Base-by-base conservation (phyloP, 1,140 invertebrate genomes). In the Pseudomyrmex dendroicus region DNA sequence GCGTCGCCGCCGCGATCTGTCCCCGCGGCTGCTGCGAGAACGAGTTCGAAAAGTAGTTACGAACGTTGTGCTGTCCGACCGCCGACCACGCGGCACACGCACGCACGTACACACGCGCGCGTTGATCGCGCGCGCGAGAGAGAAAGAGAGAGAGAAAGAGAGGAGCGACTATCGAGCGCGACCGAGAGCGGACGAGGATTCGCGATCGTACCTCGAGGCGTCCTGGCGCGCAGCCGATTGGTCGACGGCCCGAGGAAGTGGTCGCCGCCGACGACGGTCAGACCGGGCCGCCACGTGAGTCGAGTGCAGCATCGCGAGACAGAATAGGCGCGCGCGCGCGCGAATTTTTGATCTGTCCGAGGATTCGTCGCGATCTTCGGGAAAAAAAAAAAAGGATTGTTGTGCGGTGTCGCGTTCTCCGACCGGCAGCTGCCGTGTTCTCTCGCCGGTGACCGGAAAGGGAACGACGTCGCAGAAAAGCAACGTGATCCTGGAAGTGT, bases 281-380 rank as follows among this genome's bases (percentile, higher is more conserved):
- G 87, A 90, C 83, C 86, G 84, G 73, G 88, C 70, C 73, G 83
- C 91, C 92, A 92, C 92, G 92, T 91, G 91, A 91, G 88, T 88
- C 87, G 82, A 80, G 66, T 77, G 73, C 67, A 78, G 73, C 82
- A 84, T 63, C 84, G 84, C 70, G 70, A 80, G 83, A 56, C 63
- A 78, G 86, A 80, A 67, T 82, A 35, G 35, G 35, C 35, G 35
- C 78, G 52, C 77, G 56, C 77, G 56, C 72, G 85, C 62, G 83
- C 67, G 64, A 57, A 67, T 73, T 87, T 82, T 22, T 82, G 10
- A 20, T 48, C 70, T 86, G 35, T 54, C 15, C 15, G 48, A 44
- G 9, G 22, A 77, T 22, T 7, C 54, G 7, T 25, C 35, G 35
- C 35, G 52, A 22, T 20, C 15, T 46, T 48, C 17, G 25, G n/a